Percentiles rank a stretch among this genome's conserved stretches.
Conservation (phyloP, 1,140 invertebrate species). For the Hylaeus volcanicus region DNA sequence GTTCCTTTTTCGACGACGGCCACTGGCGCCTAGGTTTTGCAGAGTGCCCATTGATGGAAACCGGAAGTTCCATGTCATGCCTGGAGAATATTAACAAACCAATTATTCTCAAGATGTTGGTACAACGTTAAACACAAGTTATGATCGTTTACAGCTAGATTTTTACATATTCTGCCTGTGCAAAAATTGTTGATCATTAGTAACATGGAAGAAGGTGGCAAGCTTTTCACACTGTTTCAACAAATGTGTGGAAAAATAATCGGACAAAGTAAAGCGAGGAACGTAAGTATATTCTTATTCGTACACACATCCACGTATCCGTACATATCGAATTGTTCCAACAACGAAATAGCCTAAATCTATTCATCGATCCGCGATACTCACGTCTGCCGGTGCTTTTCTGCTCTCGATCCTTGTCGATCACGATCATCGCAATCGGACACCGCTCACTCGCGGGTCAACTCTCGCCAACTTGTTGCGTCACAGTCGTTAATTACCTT, state of each 20-base stretch:
- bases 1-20: constrained; percentile 65
- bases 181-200: no score
- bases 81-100: constrained; percentile 47
- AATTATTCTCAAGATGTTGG: not conserved
- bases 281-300: no score
- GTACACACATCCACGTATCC: no score
- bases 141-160: no score
- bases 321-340: no score
- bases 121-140: no score
- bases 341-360: no score
- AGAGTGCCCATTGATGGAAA: constrained; percentile 73
- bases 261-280: no score
- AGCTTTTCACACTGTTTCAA: no score
- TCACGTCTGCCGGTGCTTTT: constrained; percentile 21
- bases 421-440: constrained; percentile 24
- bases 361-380: not conserved
- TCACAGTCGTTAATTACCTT: not conserved
- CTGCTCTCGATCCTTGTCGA: constrained; percentile 22
- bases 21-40: constrained; percentile 67
- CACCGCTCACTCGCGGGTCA: not conserved
- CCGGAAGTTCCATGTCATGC: constrained; percentile 78
- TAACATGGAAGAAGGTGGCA: no score
- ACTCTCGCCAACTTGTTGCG: not conserved
- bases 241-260: no score
- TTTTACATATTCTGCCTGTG: no score